These are phyloP conservation scores for Macrosteles quadrilineatus DNA, from an alignment of 1,140 invertebrate genomes.

Conservation along the genomic window DNA sequence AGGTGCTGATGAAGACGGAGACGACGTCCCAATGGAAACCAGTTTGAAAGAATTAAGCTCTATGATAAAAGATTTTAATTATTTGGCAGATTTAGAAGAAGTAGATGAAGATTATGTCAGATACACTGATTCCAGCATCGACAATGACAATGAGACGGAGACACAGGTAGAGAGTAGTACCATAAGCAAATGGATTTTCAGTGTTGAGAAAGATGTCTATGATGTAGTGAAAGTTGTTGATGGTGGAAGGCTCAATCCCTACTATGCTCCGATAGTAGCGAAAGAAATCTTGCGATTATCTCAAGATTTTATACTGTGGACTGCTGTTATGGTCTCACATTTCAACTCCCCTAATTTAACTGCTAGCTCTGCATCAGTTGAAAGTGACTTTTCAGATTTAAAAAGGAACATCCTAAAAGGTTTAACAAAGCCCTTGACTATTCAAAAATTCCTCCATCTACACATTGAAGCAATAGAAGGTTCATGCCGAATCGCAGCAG, in stretches of 20 bases:
- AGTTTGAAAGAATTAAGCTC: not conserved
- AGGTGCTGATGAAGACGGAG: not conserved
- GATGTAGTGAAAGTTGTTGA: not conserved
- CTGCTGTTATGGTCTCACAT: not conserved
- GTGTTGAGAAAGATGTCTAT: not conserved
- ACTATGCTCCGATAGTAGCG: not conserved
- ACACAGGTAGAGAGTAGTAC: not conserved
- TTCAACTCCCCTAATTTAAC: not conserved
- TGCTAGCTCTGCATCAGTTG: not conserved
- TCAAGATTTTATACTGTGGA: not conserved
- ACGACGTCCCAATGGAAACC: not conserved
- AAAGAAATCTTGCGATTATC: not conserved
- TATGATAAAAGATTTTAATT: not conserved
- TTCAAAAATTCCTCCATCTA: not conserved
- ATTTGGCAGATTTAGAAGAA: not conserved
- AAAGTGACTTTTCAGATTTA: not conserved
- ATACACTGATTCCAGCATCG: not conserved
- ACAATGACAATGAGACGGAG: not conserved
- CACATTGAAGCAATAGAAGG: not conserved
- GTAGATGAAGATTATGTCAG: not conserved
- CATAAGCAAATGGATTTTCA: not conserved
- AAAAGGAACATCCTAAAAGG: not conserved
- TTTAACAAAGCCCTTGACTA: not conserved
- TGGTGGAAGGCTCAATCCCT: not conserved
- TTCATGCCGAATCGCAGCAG: not conserved